Evolutionary conservation across 1,140 invertebrate genomes (phyloP), one percentile per base, ranked within the genome.

Genomic region (Micrasema minimum): DNA sequence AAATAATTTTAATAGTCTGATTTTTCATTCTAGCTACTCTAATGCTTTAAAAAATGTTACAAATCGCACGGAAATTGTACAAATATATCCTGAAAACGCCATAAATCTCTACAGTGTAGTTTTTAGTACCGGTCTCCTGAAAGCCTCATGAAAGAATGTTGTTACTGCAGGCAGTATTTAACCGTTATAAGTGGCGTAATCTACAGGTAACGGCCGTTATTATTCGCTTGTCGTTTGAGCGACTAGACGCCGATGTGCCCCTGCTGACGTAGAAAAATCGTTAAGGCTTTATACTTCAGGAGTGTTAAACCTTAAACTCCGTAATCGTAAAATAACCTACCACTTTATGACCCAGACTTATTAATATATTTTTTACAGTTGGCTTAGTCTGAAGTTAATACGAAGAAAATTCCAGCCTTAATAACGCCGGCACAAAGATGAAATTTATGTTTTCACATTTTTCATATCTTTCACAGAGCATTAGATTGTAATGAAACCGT

Each of bases 181-280:
- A 26, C 59, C 59, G 12, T 64, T 46, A 48, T 46, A 64, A 64
- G 59, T 64, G 23, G 59, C 9, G 37, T 69, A 69, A 69, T 69
- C 55, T 61, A 69, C 41, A 46, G 41, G 67, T 57, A 59, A 53
- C 55, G 43, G 31, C 55, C 55, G 53, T 59, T 59, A 69, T 61
- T 64, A 64, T 69, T 69, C 26, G 51, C 67, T 41, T 48, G 38
- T 69, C 53, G 55, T 61, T 69, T 61, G 23, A 11, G 18, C 38
- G 55, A 48, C 67, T 69, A 69, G 67, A 48, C 51, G 43, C 14
- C 51, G 38, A 31, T 46, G 38, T 43, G 41, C 41, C 41, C 2
- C 45, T 64, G 59, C 59, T 46, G 59, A 64, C 59, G 22, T 64
- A 16, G 41, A 59, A 64, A 46, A 64, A 64, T 64, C 59, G 59